These are phyloP conservation scores for Octonoba sinensis DNA, from an alignment of 2,888 invertebrate species.

Conservation along the genomic window DNA sequence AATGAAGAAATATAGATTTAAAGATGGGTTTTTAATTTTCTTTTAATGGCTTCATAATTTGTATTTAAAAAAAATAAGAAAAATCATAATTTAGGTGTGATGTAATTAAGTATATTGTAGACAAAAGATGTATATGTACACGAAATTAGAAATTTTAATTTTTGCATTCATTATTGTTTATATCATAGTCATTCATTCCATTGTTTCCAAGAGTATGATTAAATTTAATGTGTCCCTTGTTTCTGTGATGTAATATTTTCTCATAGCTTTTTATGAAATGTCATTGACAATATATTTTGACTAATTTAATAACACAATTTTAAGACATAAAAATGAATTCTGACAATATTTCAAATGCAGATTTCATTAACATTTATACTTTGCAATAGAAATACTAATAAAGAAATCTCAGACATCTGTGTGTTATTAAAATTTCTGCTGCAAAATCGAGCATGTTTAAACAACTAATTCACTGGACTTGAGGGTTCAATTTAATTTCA, in stretches of 20 bases:
- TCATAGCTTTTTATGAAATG: slow-evolving; percentile 53
- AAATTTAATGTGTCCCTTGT: slow-evolving; percentile 32
- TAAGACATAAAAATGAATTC: not conserved
- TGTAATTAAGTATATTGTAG: not conserved
- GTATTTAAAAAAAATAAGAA: too few relatives aligned
- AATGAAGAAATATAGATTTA: too few relatives aligned
- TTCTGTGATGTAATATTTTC: slow-evolving; percentile 33
- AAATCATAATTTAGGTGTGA: too few relatives aligned
- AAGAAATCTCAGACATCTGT: too few relatives aligned
- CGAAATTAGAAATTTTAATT: slow-evolving; percentile 24
- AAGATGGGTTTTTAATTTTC: too few relatives aligned
- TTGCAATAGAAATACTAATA: slow-evolving; percentile 14
- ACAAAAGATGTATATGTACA: not conserved
- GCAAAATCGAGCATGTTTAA: too few relatives aligned
- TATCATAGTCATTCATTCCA: slow-evolving; percentile 62
- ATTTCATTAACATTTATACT: slow-evolving; percentile 15
- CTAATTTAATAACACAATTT: too few relatives aligned
- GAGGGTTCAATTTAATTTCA: too few relatives aligned
- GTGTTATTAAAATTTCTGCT: too few relatives aligned
- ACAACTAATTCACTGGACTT: too few relatives aligned
- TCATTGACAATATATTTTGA: too few relatives aligned
- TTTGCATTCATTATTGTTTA: slow-evolving; percentile 45
- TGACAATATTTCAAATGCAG: slow-evolving; percentile 1
- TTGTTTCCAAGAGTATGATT: slow-evolving; percentile 29
- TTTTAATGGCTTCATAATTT: too few relatives aligned